phyloP scores from a whole-genome alignment of 2,113 vertebrate genomes.

The Mus pahari region DNA sequence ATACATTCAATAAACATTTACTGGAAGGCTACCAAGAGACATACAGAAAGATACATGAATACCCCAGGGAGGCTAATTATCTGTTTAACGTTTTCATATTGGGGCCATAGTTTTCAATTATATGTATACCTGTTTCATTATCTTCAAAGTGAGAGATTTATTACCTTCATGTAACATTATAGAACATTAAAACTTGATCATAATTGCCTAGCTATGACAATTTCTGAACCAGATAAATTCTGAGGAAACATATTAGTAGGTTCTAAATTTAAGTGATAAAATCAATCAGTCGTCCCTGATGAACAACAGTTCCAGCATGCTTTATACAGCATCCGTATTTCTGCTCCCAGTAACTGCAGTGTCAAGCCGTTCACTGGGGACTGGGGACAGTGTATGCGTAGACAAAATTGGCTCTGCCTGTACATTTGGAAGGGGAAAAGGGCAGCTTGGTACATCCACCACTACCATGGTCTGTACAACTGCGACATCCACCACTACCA shows the following conservation, averaged over 20 bases:
- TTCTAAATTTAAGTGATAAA: conserved; percentile 64
- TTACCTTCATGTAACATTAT: conserved; percentile 58
- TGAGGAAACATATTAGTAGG: conserved; percentile 46
- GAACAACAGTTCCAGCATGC: neutral
- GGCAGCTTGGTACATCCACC: neutral
- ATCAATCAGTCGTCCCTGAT: conserved; percentile 56
- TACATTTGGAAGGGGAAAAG: neutral
- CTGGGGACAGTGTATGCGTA: neutral
- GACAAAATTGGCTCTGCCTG: neutral
- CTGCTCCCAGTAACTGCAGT: neutral
- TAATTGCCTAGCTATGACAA: conserved; percentile 62
- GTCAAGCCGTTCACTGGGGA: neutral
- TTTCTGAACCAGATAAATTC: conserved; percentile 68
- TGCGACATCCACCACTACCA: neutral
- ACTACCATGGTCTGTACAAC: neutral
- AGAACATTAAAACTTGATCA: conserved; percentile 61
- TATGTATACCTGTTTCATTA: conserved; percentile 64
- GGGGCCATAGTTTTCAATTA: conserved; percentile 63
- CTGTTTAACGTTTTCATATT: conserved; percentile 60
- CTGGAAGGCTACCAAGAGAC: conserved; percentile 27
- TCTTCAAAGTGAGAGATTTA: conserved; percentile 74
- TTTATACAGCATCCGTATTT: neutral
- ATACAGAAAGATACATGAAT: neutral
- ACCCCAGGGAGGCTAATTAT: conserved; percentile 59
- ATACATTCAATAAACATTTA: conserved; percentile 46